These are phyloP conservation scores for Drosophila athabasca DNA, from an alignment of 1,140 invertebrate species.

Conservation along the genomic window DNA sequence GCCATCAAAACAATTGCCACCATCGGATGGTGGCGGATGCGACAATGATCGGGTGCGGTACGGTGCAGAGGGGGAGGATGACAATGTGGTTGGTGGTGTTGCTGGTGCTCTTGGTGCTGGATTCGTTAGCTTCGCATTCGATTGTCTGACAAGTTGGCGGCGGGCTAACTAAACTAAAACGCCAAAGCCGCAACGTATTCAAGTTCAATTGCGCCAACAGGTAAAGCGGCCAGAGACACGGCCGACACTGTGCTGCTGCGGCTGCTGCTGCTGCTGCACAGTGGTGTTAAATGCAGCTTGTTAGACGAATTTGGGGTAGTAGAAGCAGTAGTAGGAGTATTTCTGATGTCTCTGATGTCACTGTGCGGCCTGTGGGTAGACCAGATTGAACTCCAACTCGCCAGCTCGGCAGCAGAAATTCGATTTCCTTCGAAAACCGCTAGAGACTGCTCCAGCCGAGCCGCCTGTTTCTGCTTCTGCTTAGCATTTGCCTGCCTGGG, in stretches of 20 bases:
- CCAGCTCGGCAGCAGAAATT: slow-evolving; percentile 50
- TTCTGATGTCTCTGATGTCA: slow-evolving; percentile 4
- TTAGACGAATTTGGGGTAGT: neutral
- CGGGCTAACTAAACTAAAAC: slow-evolving; percentile 58
- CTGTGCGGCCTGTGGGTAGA: slow-evolving; percentile 53
- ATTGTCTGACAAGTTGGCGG: slow-evolving; percentile 76
- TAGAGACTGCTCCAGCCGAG: slow-evolving; percentile 59
- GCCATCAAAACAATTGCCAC: slow-evolving; percentile 78
- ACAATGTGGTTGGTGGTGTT: neutral
- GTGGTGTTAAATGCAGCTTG: neutral
- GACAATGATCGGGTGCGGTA: slow-evolving; percentile 35
- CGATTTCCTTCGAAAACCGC: slow-evolving; percentile 82
- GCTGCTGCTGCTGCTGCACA: neutral
- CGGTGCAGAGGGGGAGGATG: slow-evolving; percentile 2
- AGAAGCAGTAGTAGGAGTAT: neutral
- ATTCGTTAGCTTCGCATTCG: slow-evolving; percentile 62
- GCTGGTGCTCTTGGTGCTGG: slow-evolving; percentile 16
- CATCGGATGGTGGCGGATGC: slow-evolving; percentile 51
- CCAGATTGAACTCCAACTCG: slow-evolving; percentile 42
- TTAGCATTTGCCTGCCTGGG: slow-evolving; percentile 42
- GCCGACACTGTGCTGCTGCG: neutral
- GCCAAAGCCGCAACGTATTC: slow-evolving; percentile 38
- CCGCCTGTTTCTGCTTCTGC: slow-evolving; percentile 35
- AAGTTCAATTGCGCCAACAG: slow-evolving; percentile 76
- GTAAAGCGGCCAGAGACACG: slow-evolving; percentile 39